phyloP scores from a whole-genome alignment of 2,888 invertebrate genomes.

The Leucania comma region DNA sequence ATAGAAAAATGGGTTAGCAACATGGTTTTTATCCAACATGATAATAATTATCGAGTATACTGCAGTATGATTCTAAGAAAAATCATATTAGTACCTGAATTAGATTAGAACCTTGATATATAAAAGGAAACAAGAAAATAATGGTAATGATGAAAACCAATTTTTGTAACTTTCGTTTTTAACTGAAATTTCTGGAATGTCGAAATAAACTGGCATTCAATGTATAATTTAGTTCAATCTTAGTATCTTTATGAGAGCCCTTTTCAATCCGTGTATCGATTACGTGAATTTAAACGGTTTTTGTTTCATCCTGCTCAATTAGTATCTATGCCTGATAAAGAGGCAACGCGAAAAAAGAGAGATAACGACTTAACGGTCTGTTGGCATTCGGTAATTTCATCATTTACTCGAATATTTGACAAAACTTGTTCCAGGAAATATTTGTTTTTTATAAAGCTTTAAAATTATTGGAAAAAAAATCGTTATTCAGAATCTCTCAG shows the following conservation, averaged over 20 bases:
- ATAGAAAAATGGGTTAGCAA: slow-evolving; percentile 29
- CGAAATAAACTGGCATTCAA: not conserved
- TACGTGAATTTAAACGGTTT: too few species aligned
- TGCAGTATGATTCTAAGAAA: not conserved
- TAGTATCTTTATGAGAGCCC: not conserved
- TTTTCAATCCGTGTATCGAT: too few species aligned
- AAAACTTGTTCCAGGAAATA: too few species aligned
- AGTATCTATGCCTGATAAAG: too few species aligned
- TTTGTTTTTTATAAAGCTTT: too few species aligned
- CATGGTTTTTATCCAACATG: slow-evolving; percentile 3
- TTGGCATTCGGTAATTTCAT: too few species aligned
- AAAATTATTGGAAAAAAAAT: too few species aligned
- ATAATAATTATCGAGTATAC: not conserved
- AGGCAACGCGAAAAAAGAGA: too few species aligned
- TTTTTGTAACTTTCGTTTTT: not conserved
- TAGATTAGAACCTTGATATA: not conserved
- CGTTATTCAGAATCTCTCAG: too few species aligned
- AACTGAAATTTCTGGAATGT: not conserved
- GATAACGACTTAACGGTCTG: too few species aligned
- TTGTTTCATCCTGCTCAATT: too few species aligned
- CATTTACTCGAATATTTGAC: too few species aligned
- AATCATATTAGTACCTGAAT: not conserved
- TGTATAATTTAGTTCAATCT: not conserved
- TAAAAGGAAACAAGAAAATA: not conserved
- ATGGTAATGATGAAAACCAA: not conserved